Evolutionary conservation across 1,140 invertebrate genomes (phyloP).

Genomic region (Macrotrachela quadricornifera): DNA sequence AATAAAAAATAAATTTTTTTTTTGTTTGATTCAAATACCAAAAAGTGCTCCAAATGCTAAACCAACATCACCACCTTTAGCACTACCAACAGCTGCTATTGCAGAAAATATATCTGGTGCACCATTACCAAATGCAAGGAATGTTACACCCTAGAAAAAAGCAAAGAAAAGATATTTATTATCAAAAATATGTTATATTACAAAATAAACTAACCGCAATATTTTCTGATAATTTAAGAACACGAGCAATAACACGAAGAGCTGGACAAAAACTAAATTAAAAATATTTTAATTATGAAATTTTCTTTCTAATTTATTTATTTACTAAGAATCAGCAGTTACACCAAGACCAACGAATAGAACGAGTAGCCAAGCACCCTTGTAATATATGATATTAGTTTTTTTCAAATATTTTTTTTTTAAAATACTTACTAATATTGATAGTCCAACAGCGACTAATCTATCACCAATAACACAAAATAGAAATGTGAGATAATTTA

Average conservation of each 20-base stretch:
- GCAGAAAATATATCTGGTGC: conserved; percentile 51
- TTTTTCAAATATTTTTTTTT: background rate
- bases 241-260: conserved; percentile 41
- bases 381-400: conserved; percentile 7
- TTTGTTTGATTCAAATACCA: too few relatives aligned
- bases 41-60: conserved; percentile 39
- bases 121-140: conserved; percentile 55
- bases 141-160: conserved; percentile 39
- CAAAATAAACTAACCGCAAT: conserved; percentile 34
- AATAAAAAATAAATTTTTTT: too few relatives aligned
- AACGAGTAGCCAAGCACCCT: conserved; percentile 38
- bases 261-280: conserved; percentile 43
- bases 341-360: conserved; percentile 41
- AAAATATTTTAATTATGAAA: background rate
- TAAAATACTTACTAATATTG: conserved; percentile 13
- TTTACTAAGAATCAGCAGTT: conserved; percentile 42
- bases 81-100: conserved; percentile 31
- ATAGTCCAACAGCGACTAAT: conserved; percentile 17
- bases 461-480: conserved; percentile 24
- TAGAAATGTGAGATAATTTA: conserved; percentile 26
- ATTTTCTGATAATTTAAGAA: conserved; percentile 46
- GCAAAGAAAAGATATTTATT: background rate
- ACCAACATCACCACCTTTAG: conserved; percentile 32
- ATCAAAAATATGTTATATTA: background rate
- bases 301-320: conserved; percentile 3